These are phyloP conservation scores for Lacanobia wlatinum DNA, from an alignment of 2,888 invertebrate species.

Conservation along the genomic window DNA sequence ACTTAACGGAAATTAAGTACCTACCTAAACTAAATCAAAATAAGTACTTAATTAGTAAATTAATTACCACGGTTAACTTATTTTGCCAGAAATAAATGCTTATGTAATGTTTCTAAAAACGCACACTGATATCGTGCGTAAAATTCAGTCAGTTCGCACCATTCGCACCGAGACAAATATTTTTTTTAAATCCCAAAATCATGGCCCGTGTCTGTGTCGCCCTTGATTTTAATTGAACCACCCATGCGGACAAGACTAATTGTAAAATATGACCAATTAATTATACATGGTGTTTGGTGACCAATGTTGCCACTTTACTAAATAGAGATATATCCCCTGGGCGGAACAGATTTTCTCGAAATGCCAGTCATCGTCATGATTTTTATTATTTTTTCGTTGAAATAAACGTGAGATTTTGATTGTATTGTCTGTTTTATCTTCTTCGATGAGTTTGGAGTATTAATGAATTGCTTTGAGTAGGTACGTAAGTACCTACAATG, in stretches of 20 bases:
- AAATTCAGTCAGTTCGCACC: conserved; percentile 3
- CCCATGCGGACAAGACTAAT: conserved; percentile 10
- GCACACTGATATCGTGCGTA: conserved; percentile 10
- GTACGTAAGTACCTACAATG: not conserved
- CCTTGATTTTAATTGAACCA: conserved; percentile 23
- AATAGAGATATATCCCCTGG: conserved; percentile 10
- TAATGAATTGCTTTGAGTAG: conserved; percentile 4
- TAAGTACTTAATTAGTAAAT: too few relatives aligned
- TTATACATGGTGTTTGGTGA: conserved; percentile 10
- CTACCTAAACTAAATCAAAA: too few relatives aligned
- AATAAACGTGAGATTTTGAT: conserved; percentile 7
- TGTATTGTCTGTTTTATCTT: conserved; percentile 13
- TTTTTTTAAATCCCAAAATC: too few relatives aligned
- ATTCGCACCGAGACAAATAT: too few relatives aligned
- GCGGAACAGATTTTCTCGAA: not conserved
- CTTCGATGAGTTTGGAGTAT: conserved; percentile 10
- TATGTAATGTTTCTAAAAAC: too few relatives aligned
- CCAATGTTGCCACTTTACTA: not conserved
- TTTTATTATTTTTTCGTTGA: conserved; percentile 8
- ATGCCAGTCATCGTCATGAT: conserved; percentile 7
- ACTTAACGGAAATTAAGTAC: too few relatives aligned
- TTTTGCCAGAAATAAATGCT: too few relatives aligned
- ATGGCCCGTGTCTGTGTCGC: not conserved
- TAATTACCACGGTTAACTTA: too few relatives aligned
- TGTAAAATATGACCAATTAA: conserved; percentile 36